Percentiles rank a stretch among this genome's conserved stretches.
Evolutionary conservation across 2,888 invertebrate genomes (phyloP).

Genomic region (Lasioglossum villosulum): DNA sequence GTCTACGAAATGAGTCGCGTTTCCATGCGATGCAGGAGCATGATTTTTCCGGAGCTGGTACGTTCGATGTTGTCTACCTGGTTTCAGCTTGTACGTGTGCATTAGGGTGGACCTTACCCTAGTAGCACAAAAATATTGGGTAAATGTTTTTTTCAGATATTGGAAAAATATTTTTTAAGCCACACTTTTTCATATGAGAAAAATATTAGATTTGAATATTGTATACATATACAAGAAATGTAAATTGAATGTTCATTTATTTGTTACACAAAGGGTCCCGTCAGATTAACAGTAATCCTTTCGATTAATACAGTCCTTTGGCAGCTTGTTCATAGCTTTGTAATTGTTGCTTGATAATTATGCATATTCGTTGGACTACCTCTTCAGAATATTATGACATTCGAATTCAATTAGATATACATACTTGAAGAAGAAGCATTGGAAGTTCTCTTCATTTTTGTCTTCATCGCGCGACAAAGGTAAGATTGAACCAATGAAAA

Average conservation of each 20-base stretch:
- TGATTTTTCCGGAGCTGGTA: conserved; percentile 10
- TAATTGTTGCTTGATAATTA: conserved; percentile 1
- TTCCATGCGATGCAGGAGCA: conserved; percentile 8
- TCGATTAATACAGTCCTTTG: neutral
- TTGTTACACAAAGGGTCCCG: neutral
- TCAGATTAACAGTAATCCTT: neutral
- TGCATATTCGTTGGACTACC: neutral
- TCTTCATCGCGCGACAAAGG: neutral
- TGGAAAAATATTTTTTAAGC: too few relatives aligned
- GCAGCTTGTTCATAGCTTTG: neutral
- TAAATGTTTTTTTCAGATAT: too few relatives aligned
- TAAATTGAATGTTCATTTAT: too few relatives aligned
- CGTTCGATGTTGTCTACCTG: conserved; percentile 6
- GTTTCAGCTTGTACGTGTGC: neutral
- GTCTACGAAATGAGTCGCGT: conserved; percentile 19
- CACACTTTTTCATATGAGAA: too few relatives aligned
- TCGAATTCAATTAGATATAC: neutral
- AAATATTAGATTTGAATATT: too few relatives aligned
- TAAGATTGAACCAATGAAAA: neutral
- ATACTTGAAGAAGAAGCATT: neutral
- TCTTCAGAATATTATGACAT: conserved; percentile 1
- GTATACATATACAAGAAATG: too few relatives aligned
- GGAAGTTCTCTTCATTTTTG: neutral
- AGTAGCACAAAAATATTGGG: too few relatives aligned
- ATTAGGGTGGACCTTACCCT: too few relatives aligned